Conservation (phyloP, 2,113 vertebrate genomes). For the Tachuris rubrigastra region DNA sequence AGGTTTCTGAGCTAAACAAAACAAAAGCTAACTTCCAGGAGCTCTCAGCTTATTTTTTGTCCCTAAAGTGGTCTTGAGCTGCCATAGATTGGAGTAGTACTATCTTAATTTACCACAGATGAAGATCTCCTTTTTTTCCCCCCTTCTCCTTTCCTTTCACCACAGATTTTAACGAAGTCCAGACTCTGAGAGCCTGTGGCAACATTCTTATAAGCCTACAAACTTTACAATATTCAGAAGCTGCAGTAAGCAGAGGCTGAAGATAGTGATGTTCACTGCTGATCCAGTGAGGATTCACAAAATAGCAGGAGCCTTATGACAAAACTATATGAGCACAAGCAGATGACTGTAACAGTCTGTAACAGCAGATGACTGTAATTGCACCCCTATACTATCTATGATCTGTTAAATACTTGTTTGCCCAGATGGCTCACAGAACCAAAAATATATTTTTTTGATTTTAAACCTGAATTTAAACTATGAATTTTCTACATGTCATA, state of each 20-base stretch:
- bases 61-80: background rate
- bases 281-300: background rate
- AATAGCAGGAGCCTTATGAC: conserved; percentile 29
- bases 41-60: background rate
- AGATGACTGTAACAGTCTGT: conserved; percentile 22
- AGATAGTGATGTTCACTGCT: background rate
- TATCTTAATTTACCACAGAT: conserved; percentile 35
- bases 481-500: background rate
- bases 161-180: conserved; percentile 25
- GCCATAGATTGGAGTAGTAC: background rate
- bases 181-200: conserved; percentile 18
- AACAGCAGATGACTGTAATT: conserved; percentile 29
- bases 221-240: conserved; percentile 12
- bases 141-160: background rate
- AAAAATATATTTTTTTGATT: background rate
- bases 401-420: background rate
- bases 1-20: background rate
- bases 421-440: background rate
- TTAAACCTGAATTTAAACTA: background rate
- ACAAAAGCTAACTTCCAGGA: background rate
- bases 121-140: background rate
- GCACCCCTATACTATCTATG: background rate
- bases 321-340: conserved; percentile 43
- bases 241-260: conserved; percentile 6
- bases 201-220: background rate